Evolutionary conservation across 2,888 invertebrate genomes (phyloP).

Genomic region (Tiliacea citrago): DNA sequence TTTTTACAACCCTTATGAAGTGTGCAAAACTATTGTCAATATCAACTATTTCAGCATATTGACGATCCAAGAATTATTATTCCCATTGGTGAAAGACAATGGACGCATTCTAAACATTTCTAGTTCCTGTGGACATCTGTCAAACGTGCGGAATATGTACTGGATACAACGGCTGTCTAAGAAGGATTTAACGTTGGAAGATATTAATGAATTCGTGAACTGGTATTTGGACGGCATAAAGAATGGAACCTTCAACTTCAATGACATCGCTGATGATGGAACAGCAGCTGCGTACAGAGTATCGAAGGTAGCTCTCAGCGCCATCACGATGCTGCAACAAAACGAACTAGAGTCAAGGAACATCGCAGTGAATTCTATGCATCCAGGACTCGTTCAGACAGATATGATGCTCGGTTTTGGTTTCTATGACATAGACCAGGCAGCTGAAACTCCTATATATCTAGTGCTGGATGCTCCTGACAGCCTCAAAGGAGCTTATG

Average conservation of each 20-base stretch:
- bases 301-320: slow-evolving; percentile 93
- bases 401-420: slow-evolving; percentile 93
- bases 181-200: slow-evolving; percentile 74
- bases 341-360: slow-evolving; percentile 89
- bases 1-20: slow-evolving; percentile 63
- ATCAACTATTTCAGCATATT: slow-evolving; percentile 93
- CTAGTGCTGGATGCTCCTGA: slow-evolving; percentile 88
- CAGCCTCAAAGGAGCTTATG: slow-evolving; percentile 90
- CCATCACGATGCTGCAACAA: slow-evolving; percentile 93
- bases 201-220: slow-evolving; percentile 89
- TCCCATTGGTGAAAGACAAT: slow-evolving; percentile 92
- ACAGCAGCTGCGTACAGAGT: slow-evolving; percentile 91
- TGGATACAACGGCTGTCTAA: slow-evolving; percentile 78
- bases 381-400: slow-evolving; percentile 94
- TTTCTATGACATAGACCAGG: slow-evolving; percentile 87
- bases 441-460: slow-evolving; percentile 90
- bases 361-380: slow-evolving; percentile 91
- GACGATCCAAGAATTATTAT: slow-evolving; percentile 92
- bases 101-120: slow-evolving; percentile 94
- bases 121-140: slow-evolving; percentile 92
- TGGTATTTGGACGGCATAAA: slow-evolving; percentile 90
- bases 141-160: slow-evolving; percentile 87
- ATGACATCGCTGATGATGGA: slow-evolving; percentile 87
- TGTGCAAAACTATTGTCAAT: slow-evolving; percentile 91
- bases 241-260: slow-evolving; percentile 74